These are phyloP conservation scores for Paratrypauchen microcephalus DNA, from an alignment of 2,797 vertebrate species.

Conservation along the genomic window DNA sequence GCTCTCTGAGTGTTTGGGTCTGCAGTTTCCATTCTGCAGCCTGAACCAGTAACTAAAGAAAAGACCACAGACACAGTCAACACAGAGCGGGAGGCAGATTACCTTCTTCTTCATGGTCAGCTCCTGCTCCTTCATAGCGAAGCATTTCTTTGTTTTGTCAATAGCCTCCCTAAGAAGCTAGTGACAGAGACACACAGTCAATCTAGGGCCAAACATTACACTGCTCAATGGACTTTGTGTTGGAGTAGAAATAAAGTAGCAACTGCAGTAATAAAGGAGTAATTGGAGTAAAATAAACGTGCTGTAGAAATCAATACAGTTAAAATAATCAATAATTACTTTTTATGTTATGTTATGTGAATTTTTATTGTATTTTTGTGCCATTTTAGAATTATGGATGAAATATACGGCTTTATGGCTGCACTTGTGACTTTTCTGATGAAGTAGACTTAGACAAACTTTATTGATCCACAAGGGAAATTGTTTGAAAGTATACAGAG, in stretches of 20 bases:
- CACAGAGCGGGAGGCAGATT: slow-evolving; percentile 48
- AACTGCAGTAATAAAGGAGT: no score
- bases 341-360: neutral
- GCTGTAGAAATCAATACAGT: neutral
- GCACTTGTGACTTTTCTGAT: no score
- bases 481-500: no score
- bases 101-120: slow-evolving; percentile 78
- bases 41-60: slow-evolving; percentile 89
- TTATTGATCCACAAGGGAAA: no score
- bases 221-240: neutral
- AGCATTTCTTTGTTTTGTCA: slow-evolving; percentile 82
- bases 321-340: neutral
- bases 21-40: slow-evolving; percentile 98
- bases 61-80: slow-evolving; percentile 54
- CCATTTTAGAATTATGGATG: no score
- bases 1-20: slow-evolving; percentile 89
- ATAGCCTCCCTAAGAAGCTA: slow-evolving; percentile 79
- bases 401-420: no score
- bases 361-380: no score
- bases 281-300: no score
- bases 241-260: neutral
- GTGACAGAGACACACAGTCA: slow-evolving; percentile 71
- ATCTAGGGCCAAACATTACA: slow-evolving; percentile 1
- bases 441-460: no score
- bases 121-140: slow-evolving; percentile 76